A percentile compares a stretch with the other conserved stretches of the same genome.
Evolutionary conservation across 2,113 vertebrate genomes (phyloP).

Genomic region (Sylvietta virens): DNA sequence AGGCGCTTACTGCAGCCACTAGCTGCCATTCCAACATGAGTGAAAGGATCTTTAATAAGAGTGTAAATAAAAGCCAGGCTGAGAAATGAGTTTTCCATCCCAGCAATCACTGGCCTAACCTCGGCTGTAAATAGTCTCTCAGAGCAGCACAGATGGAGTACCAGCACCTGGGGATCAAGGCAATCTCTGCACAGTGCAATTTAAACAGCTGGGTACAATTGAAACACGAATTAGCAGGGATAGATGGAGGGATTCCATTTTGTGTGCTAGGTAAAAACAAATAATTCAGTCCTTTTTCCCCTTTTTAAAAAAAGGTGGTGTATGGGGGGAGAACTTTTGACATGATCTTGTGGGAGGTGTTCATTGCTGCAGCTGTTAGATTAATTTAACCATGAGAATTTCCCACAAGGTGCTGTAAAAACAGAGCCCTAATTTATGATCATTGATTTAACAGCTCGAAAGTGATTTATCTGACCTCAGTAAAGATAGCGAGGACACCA

Average conservation of each 20-base stretch:
- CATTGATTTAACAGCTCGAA: slow-evolving; percentile 71
- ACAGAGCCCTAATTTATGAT: slow-evolving; percentile 74
- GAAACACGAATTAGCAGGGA: slow-evolving; percentile 44
- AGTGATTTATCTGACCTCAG: slow-evolving; percentile 77
- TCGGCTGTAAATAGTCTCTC: slow-evolving; percentile 67
- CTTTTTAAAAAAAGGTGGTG: background rate
- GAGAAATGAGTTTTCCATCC: slow-evolving; percentile 78
- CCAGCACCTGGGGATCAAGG: slow-evolving; percentile 66
- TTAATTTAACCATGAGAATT: slow-evolving; percentile 62
- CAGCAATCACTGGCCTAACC: slow-evolving; percentile 71
- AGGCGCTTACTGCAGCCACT: slow-evolving; percentile 59
- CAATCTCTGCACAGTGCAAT: slow-evolving; percentile 50
- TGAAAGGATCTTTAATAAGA: slow-evolving; percentile 76
- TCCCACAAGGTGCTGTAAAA: slow-evolving; percentile 59
- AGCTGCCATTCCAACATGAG: slow-evolving; percentile 66
- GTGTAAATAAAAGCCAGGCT: slow-evolving; percentile 75
- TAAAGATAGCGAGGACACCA: slow-evolving; percentile 65
- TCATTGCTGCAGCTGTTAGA: slow-evolving; percentile 61
- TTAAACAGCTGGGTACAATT: slow-evolving; percentile 68
- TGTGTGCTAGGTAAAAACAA: slow-evolving; percentile 33
- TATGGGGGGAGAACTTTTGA: background rate
- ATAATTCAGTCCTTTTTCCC: background rate
- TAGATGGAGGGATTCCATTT: slow-evolving; percentile 11
- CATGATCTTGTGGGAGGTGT: slow-evolving; percentile 49
- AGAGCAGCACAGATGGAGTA: slow-evolving; percentile 69